phyloP scores from a whole-genome alignment of 2,113 vertebrate species.

The Pangasianodon hypophthalmus region DNA sequence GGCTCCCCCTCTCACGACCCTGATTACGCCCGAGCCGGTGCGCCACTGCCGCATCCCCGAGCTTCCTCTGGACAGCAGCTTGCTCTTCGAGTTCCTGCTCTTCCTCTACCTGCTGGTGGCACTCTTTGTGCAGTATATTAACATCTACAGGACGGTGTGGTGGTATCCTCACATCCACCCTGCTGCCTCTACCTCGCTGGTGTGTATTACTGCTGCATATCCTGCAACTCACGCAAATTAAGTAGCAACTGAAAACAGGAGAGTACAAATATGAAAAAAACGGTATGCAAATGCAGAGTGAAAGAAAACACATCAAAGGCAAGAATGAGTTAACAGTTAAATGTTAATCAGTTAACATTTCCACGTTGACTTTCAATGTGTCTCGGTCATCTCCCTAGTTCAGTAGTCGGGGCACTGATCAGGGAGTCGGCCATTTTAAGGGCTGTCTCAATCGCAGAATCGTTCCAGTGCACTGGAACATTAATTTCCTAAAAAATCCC shows the following conservation, averaged over 20 bases:
- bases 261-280: neutral
- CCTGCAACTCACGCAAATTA: neutral
- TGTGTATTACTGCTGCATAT: conserved; percentile 54
- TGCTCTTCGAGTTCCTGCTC: conserved; percentile 95
- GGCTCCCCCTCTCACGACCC: conserved; percentile 88
- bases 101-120: conserved; percentile 95
- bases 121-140: conserved; percentile 96
- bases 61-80: conserved; percentile 88
- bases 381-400: too few species aligned
- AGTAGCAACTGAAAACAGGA: neutral
- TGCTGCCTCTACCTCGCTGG: conserved; percentile 92
- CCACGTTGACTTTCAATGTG: too few species aligned
- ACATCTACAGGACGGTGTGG: conserved; percentile 99
- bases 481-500: too few species aligned
- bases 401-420: too few species aligned
- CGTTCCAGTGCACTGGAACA: too few species aligned
- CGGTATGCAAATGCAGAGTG: neutral
- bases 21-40: conserved; percentile 95
- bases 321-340: too few species aligned
- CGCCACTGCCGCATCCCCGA: conserved; percentile 94
- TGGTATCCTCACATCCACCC: conserved; percentile 97
- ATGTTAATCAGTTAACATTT: too few species aligned
- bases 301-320: neutral
- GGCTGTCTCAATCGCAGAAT: too few species aligned
- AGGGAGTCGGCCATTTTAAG: too few species aligned